Evolutionary conservation across 2,888 invertebrate genomes (phyloP), one percentile per base, ranked within the genome.

Genomic region (Ephialtes manifestator): DNA sequence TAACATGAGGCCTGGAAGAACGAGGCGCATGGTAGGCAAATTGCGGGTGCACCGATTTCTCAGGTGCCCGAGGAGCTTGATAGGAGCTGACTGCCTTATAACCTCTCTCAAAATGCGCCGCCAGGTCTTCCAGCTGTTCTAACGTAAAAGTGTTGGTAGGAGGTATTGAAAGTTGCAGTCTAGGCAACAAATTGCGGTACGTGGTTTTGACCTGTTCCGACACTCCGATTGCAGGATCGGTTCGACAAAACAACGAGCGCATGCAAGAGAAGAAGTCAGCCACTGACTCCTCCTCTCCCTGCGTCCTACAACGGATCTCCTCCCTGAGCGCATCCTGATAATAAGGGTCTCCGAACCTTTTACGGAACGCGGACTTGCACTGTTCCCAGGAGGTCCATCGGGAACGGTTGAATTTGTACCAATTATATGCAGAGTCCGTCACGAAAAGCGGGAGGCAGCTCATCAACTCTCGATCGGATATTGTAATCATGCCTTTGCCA

Each of bases 131-230:
- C 11, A 84, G 15, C 0, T 20, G 46, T 0, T 70, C 39, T 0
- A 78, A 20, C 2, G 7, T 60, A 0, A 15, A 0, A 0, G 65
- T 8, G 0, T 55, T 58, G 1, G 15, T 10, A 0, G 68, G 13
- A 13, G 43, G 10, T 0, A 78, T 81, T 0, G 67, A 67, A 0
- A 20, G n/a, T 46, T 78, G 72, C 20, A 81, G 70, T 5, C 74
- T 46, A 1, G 77, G 72, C 0, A 67, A n/a, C 20, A 85, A n/a
- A 31, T 85, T 81, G 0, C 20, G 48, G 11, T 78, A 77, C 0
- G 74, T 28, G 8, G 63, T n/a, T 0, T 53, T 48, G 3, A 85
- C 5, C 7, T 78, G 74, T 2, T 48, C 72, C 0, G 1, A 1
- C 0, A 8, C 11, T 10, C 15, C 43, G 31, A 74, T 39, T 0